These are phyloP conservation scores for Zaprionus taronus DNA, from an alignment of 1,140 invertebrate species.

Conservation along the genomic window DNA sequence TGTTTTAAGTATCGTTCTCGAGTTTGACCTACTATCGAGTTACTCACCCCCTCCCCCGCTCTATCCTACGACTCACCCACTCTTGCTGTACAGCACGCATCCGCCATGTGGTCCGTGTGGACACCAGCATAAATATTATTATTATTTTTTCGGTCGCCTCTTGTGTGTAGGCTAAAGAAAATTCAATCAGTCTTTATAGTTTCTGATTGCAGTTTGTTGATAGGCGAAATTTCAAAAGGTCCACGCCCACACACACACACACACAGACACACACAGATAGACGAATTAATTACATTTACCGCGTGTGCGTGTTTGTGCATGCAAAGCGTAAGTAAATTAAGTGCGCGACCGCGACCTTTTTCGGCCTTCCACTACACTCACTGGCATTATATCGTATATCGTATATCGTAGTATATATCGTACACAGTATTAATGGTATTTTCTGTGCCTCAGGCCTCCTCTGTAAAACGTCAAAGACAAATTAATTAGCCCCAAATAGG, in stretches of 20 bases:
- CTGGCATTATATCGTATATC: not conserved
- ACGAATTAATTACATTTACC: slow-evolving; percentile 34
- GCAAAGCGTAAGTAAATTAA: slow-evolving; percentile 23
- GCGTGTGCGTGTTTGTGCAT: not conserved
- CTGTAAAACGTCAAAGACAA: slow-evolving; percentile 24
- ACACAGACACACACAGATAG: too few relatives aligned
- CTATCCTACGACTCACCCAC: not conserved
- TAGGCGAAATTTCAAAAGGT: slow-evolving; percentile 10
- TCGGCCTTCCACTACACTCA: not conserved
- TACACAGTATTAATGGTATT: not conserved
- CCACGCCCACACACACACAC: not conserved
- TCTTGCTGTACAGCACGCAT: not conserved
- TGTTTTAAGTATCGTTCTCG: not conserved
- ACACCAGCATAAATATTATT: slow-evolving; percentile 32
- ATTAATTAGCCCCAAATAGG: slow-evolving; percentile 37
- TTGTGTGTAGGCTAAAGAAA: slow-evolving; percentile 25
- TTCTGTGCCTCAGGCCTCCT: too few relatives aligned
- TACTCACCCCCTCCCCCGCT: not conserved
- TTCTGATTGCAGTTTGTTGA: slow-evolving; percentile 47
- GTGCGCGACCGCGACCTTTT: slow-evolving; percentile 10
- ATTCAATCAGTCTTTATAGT: slow-evolving; percentile 42
- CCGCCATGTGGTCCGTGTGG: slow-evolving; percentile 36
- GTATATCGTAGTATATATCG: not conserved
- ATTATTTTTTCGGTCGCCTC: slow-evolving; percentile 3
- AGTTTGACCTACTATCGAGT: not conserved